Conservation (phyloP, 2,113 vertebrate genomes). For the Muntiacus muntjak region DNA sequence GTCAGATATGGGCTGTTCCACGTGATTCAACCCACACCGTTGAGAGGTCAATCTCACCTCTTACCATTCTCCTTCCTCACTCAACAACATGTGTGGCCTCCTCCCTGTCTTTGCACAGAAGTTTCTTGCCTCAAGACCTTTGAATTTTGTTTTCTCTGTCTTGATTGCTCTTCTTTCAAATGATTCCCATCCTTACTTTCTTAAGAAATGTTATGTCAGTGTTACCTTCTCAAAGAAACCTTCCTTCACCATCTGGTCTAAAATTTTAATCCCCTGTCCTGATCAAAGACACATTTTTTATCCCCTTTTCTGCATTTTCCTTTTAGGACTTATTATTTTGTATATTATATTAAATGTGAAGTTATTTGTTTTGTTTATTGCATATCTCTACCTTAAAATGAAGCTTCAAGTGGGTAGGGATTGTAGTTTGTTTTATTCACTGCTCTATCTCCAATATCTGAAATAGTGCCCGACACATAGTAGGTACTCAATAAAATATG, state of each 20-base stretch:
- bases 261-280: background rate
- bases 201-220: background rate
- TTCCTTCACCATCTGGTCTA: background rate
- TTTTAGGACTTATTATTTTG: background rate
- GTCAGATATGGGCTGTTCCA: background rate
- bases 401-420: background rate
- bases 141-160: background rate
- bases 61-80: background rate
- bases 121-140: background rate
- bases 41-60: background rate
- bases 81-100: rapidly evolving
- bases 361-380: background rate
- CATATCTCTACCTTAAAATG: background rate
- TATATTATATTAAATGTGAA: background rate
- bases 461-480: background rate
- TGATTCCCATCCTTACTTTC: background rate
- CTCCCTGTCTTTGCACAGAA: background rate
- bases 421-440: background rate
- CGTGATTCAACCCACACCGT: background rate
- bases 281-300: background rate
- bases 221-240: background rate
- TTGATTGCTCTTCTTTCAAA: background rate
- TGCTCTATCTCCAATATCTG: background rate
- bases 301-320: background rate
- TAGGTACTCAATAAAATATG: background rate